These are phyloP conservation scores for Ericerus pela DNA, from an alignment of 1,140 invertebrate genomes.

Conservation along the genomic window DNA sequence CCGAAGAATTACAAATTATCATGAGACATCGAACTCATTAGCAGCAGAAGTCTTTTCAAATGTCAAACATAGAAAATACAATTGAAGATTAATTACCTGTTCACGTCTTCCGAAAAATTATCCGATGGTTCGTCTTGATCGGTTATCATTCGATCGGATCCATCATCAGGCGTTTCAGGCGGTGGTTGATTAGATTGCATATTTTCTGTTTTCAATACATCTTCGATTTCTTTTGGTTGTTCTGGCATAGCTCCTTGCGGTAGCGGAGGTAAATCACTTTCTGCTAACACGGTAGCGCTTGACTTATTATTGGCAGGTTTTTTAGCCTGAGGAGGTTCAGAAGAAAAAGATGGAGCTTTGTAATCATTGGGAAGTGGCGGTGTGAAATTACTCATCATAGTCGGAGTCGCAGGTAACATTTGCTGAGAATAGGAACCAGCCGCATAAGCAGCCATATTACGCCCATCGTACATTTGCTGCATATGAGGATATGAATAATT, in stretches of 20 bases:
- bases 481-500: neutral
- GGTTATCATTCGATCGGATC: too few species aligned
- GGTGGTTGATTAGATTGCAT: neutral
- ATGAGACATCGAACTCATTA: too few species aligned
- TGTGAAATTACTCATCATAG: neutral
- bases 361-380: neutral
- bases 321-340: neutral
- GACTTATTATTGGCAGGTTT: neutral
- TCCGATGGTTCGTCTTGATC: too few species aligned
- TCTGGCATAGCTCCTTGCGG: neutral
- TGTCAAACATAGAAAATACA: too few species aligned
- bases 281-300: neutral
- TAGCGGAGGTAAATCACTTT: neutral
- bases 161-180: too few species aligned
- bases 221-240: neutral
- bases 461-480: slow-evolving; percentile 2
- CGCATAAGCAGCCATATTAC: neutral
- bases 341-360: neutral
- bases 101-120: too few species aligned
- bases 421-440: neutral
- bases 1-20: too few species aligned
- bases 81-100: too few species aligned
- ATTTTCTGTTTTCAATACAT: neutral
- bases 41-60: too few species aligned
- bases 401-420: neutral